Conservation (phyloP, 2,113 vertebrate genomes). For the Siphamia tubifer region DNA sequence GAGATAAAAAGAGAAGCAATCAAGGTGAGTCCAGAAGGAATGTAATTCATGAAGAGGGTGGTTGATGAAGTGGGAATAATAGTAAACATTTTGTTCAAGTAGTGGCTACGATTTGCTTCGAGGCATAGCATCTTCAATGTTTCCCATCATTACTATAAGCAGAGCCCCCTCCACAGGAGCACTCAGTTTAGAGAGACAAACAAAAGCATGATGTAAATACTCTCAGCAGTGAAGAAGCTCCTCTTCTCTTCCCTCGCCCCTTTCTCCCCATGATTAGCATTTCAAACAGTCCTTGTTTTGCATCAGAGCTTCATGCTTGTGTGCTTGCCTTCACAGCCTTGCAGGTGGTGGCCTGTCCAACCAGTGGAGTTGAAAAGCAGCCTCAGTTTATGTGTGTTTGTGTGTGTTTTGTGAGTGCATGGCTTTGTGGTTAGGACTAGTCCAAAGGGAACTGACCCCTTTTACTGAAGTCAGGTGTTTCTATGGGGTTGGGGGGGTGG, state of each 20-base stretch:
- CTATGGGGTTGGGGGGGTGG: constrained; percentile 15
- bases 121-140: constrained; percentile 49
- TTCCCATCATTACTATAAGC: constrained; percentile 55
- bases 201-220: constrained; percentile 73
- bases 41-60: constrained; percentile 45
- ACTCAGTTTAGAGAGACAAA: constrained; percentile 67
- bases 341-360: constrained; percentile 75
- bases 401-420: constrained; percentile 11
- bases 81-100: constrained; percentile 42
- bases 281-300: constrained; percentile 79
- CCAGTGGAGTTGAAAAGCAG: constrained; percentile 49
- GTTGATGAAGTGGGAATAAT: constrained; percentile 56
- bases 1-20: constrained; percentile 50
- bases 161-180: constrained; percentile 60
- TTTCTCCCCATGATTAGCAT: constrained; percentile 72
- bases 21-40: constrained; percentile 22
- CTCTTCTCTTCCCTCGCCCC: constrained; percentile 46
- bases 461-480: constrained; percentile 39
- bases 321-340: constrained; percentile 65
- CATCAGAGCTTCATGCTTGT: constrained; percentile 64
- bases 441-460: constrained; percentile 60
- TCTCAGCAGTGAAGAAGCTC: constrained; percentile 63
- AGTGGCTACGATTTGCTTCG: constrained; percentile 32
- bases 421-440: constrained; percentile 18
- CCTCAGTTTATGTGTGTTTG: neutral